Percentiles rank a stretch among this genome's conserved stretches.
These are phyloP conservation scores for Tiphia femorata DNA, from an alignment of 2,888 invertebrate species.

Conservation along the genomic window DNA sequence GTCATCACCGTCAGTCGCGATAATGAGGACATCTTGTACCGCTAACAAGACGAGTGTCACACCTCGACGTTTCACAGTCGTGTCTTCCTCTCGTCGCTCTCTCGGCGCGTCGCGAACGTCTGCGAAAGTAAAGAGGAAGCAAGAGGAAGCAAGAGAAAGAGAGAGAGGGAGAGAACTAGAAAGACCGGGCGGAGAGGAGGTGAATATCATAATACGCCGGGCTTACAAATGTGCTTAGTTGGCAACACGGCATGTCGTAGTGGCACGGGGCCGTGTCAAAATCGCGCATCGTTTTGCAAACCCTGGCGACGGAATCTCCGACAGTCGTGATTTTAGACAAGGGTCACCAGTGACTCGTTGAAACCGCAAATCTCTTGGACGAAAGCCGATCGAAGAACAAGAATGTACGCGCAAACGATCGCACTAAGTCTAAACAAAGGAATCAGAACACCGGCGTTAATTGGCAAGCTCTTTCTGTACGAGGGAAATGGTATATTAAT, in stretches of 20 bases:
- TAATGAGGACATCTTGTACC: constrained; percentile 55
- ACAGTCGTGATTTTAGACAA: not conserved
- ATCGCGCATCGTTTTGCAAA: constrained; percentile 23
- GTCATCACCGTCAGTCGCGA: constrained; percentile 50
- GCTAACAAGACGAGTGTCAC: constrained; percentile 55
- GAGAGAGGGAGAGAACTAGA: too few species aligned
- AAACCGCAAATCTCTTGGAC: too few species aligned
- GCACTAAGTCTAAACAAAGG: too few species aligned
- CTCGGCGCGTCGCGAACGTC: constrained; percentile 1
- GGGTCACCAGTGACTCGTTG: not conserved
- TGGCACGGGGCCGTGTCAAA: constrained; percentile 21
- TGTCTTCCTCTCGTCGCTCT: constrained; percentile 2
- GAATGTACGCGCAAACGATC: too few species aligned
- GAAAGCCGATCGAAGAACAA: too few species aligned
- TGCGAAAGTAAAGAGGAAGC: too few species aligned
- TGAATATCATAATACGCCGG: constrained; percentile 44
- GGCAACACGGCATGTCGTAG: constrained; percentile 20
- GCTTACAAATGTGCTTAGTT: constrained; percentile 40
- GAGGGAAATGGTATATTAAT: too few species aligned
- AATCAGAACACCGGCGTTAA: too few species aligned
- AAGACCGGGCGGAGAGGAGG: too few species aligned
- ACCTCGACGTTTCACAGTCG: constrained; percentile 27
- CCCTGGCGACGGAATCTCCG: constrained; percentile 8
- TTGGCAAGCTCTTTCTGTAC: too few species aligned
- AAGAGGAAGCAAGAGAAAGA: too few species aligned